Evolutionary conservation across 1,140 invertebrate species (phyloP).

Genomic region (Stenopsyche tienmushanensis): DNA sequence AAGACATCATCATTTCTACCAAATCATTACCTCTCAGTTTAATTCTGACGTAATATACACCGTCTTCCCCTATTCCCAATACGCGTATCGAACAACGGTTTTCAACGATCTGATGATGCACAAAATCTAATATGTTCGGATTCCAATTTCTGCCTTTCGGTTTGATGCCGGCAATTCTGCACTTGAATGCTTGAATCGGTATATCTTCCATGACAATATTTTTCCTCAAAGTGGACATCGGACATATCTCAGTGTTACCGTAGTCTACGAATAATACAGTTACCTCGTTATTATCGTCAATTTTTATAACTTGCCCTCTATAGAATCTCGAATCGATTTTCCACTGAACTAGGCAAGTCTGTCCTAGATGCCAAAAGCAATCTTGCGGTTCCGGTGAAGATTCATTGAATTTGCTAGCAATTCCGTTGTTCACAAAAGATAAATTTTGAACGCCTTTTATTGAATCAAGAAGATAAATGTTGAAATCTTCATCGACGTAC

Average conservation of each 20-base stretch:
- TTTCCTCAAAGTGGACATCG: conserved; percentile 57
- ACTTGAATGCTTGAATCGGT: conserved; percentile 57
- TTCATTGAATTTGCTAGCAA: conserved; percentile 55
- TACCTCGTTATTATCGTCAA: conserved; percentile 47
- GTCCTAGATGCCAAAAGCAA: conserved; percentile 56
- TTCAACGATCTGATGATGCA: conserved; percentile 32
- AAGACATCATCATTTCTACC: conserved; percentile 18
- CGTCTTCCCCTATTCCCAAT: conserved; percentile 17
- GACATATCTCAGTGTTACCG: conserved; percentile 60
- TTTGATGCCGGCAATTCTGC: conserved; percentile 51
- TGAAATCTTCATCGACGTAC: conserved; percentile 59
- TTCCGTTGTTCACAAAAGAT: conserved; percentile 53
- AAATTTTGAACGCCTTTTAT: conserved; percentile 47
- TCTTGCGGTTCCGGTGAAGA: conserved; percentile 51
- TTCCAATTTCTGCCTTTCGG: conserved; percentile 48
- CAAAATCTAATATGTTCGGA: conserved; percentile 22
- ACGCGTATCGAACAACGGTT: conserved; percentile 23
- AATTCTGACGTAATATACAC: conserved; percentile 19
- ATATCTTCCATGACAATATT: conserved; percentile 60
- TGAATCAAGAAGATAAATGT: conserved; percentile 58
- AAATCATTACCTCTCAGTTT: conserved; percentile 26
- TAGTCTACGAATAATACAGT: conserved; percentile 64
- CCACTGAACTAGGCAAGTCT: conserved; percentile 65
- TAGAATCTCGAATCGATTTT: conserved; percentile 64
- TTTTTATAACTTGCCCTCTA: conserved; percentile 56